Base-by-base conservation (phyloP, 64 coral and sea anemone genomes). In the Platygyra sinensis region DNA sequence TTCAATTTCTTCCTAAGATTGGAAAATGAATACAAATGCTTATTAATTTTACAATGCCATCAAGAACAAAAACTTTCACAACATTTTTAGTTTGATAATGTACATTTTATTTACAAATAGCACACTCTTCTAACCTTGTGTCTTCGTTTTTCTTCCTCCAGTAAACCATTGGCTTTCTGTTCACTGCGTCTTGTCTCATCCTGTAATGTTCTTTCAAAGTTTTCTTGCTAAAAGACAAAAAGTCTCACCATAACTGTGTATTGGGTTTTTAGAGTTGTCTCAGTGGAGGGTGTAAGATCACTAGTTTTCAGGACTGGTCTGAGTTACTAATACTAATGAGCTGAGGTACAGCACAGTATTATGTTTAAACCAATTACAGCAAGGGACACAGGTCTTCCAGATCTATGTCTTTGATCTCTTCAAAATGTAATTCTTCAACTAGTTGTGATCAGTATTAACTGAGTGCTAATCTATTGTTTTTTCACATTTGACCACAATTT, bases 171-270 rank as follows among this genome's bases (percentile, higher is more conserved):
- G 4, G 89, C 2, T 10, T 73, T 51, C 62, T 80, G 27, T 27
- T 75, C 83, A 36, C 64, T 96, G 11, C 93, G 93, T 19, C 69
- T 69, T 57, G 69, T 93, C 52, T 96, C 95, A 42, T 88, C 83
- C 15, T 76, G 31, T 10, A 96, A 78, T 30, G 36, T 50, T 79
- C 78, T 85, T 82, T 93, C 88, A 91, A 94, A 90, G 62, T 36
- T 83, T 71, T 96, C 95, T 96, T 94, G 82, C 95, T 96, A 52
- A 7, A 78, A 50, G 24, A 46, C 13, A 60, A 57, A 54, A 32
- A 79, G 49, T 82, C 42, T 1, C 33, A 36, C 33, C 3, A 3
- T 36, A 1, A 36, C 33, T 30, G 9, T 30, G 11, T 32, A 80
- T 80, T 31, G 11, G 25, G n/a, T 46, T 63, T 46, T 46, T 5